Conservation (phyloP, 92 coral and sea anemone genomes). For the Palythoa caribaeorum region DNA sequence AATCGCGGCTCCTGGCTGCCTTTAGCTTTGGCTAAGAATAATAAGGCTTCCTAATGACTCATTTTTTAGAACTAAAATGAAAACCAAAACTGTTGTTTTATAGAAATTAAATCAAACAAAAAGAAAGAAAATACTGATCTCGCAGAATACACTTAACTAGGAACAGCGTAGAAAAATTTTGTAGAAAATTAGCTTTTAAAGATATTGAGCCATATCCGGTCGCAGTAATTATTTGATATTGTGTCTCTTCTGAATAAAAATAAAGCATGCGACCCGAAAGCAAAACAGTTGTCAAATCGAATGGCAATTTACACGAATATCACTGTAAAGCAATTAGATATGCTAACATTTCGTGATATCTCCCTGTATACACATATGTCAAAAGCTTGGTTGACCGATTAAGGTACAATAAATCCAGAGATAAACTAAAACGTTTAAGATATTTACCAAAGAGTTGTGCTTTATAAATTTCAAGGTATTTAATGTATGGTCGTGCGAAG, state of each 20-base stretch:
- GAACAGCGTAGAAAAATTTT: not conserved
- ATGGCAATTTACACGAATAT: conserved; percentile 30
- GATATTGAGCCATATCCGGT: conserved; percentile 30
- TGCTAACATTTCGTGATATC: conserved; percentile 21
- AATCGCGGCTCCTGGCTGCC: not conserved
- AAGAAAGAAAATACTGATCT: not conserved
- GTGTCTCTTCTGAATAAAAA: not conserved
- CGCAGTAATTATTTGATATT: conserved; percentile 30
- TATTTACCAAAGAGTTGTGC: not conserved
- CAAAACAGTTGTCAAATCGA: not conserved
- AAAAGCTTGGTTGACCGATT: not conserved
- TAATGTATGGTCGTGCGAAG: not conserved
- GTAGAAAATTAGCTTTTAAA: not conserved
- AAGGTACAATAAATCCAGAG: not conserved
- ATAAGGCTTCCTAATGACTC: not conserved
- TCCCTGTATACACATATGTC: not conserved
- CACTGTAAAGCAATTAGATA: conserved; percentile 8
- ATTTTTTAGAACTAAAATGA: not conserved
- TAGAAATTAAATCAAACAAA: not conserved
- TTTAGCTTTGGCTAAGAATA: not conserved
- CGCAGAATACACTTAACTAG: not conserved
- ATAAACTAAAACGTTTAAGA: not conserved
- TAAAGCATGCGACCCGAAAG: not conserved
- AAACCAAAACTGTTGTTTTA: not conserved
- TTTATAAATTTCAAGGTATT: not conserved